Evolutionary conservation across 2,797 vertebrate genomes (phyloP).

Genomic region (Enoplosus armatus): DNA sequence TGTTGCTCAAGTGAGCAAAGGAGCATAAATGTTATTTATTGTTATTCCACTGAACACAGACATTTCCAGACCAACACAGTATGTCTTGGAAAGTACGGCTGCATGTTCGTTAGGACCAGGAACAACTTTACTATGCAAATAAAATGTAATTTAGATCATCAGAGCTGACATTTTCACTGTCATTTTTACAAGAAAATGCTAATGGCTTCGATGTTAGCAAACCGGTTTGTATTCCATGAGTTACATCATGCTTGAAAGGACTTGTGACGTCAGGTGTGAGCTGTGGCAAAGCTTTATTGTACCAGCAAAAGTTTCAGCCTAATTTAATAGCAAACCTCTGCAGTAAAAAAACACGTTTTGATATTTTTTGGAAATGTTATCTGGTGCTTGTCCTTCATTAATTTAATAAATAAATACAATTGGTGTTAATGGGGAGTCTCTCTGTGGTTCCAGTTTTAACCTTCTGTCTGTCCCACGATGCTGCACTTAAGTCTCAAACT

Average conservation of each 20-base stretch:
- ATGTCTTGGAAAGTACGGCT: background rate
- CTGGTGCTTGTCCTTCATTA: background rate
- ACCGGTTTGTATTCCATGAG: conserved; percentile 11
- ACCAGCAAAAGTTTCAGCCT: background rate
- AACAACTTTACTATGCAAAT: background rate
- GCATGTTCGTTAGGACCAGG: background rate
- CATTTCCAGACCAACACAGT: background rate
- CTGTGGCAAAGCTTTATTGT: background rate
- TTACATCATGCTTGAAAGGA: background rate
- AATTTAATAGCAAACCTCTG: background rate
- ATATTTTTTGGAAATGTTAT: background rate
- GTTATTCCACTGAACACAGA: background rate
- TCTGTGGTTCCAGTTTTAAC: background rate
- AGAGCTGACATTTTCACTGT: conserved; percentile 2
- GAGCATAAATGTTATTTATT: background rate
- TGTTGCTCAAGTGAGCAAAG: background rate
- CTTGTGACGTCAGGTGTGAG: background rate
- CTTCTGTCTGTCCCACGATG: background rate
- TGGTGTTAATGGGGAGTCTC: background rate
- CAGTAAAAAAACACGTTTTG: background rate
- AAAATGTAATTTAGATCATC: background rate
- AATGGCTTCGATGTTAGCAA: background rate
- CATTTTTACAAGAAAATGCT: conserved; percentile 1
- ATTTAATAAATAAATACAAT: background rate
- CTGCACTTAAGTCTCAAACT: background rate